These are phyloP conservation scores for Drosophila quasianomalipes DNA, from an alignment of 2,888 invertebrate genomes.

Conservation along the genomic window DNA sequence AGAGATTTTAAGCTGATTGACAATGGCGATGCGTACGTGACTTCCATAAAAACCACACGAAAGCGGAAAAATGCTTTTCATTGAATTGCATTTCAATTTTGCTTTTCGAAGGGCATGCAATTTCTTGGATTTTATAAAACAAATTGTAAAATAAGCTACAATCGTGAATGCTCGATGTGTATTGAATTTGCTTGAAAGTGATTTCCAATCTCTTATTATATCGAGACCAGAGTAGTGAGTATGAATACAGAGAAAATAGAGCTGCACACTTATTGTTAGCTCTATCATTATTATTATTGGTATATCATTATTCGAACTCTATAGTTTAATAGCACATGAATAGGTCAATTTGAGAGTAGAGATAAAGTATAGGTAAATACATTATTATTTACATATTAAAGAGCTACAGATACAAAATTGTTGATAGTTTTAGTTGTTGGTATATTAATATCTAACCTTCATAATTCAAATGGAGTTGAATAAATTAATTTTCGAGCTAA, in stretches of 20 bases:
- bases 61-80: conserved; percentile 14
- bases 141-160: conserved; percentile 1
- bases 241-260: background rate
- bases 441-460: background rate
- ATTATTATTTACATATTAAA: background rate
- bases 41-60: conserved; percentile 30
- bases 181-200: background rate
- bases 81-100: conserved; percentile 22
- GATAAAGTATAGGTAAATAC: background rate
- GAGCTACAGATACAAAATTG: background rate
- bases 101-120: background rate
- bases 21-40: conserved; percentile 56
- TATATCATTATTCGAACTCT: background rate
- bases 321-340: too few relatives aligned
- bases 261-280: background rate
- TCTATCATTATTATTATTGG: background rate
- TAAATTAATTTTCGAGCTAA: background rate
- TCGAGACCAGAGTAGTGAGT: background rate
- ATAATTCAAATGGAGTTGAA: background rate
- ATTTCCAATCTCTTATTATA: background rate
- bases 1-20: conserved; percentile 52
- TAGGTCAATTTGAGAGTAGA: background rate
- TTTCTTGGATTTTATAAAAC: conserved; percentile 1
- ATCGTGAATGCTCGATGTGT: background rate
- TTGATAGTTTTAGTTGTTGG: background rate